phyloP scores from a whole-genome alignment of 2,797 vertebrate species.

The Salarias fasciatus region DNA sequence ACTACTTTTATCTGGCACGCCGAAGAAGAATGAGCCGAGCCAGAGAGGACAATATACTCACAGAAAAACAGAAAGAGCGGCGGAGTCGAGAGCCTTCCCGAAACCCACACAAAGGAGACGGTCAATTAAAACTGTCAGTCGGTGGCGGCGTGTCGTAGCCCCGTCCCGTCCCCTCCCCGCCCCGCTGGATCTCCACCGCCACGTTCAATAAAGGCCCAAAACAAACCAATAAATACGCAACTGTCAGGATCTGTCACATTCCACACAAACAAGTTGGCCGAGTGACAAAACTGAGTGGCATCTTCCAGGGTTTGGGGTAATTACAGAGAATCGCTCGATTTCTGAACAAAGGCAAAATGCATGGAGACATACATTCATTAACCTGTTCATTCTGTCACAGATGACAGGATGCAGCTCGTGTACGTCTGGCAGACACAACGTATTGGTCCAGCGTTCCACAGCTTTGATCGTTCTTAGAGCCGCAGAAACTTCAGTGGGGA shows the following conservation, averaged over 20 bases:
- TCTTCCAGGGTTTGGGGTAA: slow-evolving; percentile 8
- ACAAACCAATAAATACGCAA: slow-evolving; percentile 7
- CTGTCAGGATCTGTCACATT: slow-evolving; percentile 24
- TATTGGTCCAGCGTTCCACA: too few relatives aligned
- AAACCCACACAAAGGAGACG: slow-evolving; percentile 30
- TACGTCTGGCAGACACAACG: too few relatives aligned
- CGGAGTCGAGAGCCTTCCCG: slow-evolving; percentile 17
- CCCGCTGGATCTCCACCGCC: slow-evolving; percentile 5
- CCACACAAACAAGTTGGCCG: background rate
- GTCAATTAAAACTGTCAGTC: slow-evolving; percentile 35
- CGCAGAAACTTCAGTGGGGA: too few relatives aligned
- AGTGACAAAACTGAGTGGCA: slow-evolving; percentile 1
- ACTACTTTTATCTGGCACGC: slow-evolving; percentile 49
- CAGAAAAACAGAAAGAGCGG: slow-evolving; percentile 2
- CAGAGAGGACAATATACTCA: slow-evolving; percentile 26
- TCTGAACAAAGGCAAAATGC: too few relatives aligned
- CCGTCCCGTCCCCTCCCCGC: background rate
- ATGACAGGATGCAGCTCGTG: too few relatives aligned
- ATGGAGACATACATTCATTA: too few relatives aligned
- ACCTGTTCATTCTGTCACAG: too few relatives aligned
- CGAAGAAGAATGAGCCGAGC: slow-evolving; percentile 29
- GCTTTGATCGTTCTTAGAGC: too few relatives aligned
- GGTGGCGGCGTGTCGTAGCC: background rate
- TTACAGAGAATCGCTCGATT: slow-evolving; percentile 16
- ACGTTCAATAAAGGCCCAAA: slow-evolving; percentile 4